These are phyloP conservation scores for Cataglyphis rosenhaueri DNA, from an alignment of 2,888 invertebrate genomes.

Conservation along the genomic window DNA sequence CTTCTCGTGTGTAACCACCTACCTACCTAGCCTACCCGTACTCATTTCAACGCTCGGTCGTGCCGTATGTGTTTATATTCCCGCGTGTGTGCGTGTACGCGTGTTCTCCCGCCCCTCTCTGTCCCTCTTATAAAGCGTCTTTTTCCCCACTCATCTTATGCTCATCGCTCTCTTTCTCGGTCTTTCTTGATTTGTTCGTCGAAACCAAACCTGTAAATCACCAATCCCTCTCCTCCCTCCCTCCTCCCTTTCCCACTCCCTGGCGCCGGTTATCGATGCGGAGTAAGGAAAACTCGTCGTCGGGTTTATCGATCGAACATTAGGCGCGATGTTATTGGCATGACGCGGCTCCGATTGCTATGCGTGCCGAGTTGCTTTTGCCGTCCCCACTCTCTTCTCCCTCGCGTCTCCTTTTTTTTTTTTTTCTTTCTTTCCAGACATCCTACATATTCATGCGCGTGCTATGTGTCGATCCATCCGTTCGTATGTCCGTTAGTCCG, in stretches of 20 bases:
- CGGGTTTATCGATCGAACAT: slow-evolving; percentile 78
- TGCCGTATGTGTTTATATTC: slow-evolving; percentile 52
- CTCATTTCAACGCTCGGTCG: slow-evolving; percentile 58
- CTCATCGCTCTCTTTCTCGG: not conserved
- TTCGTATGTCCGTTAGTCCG: slow-evolving; percentile 51
- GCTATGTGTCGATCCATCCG: slow-evolving; percentile 79
- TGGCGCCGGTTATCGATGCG: slow-evolving; percentile 40
- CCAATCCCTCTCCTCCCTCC: not conserved
- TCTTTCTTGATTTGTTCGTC: slow-evolving; percentile 12
- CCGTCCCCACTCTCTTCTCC: slow-evolving; percentile 71
- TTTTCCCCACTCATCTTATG: slow-evolving; percentile 13
- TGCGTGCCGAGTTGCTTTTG: slow-evolving; percentile 74
- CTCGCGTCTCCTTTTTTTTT: slow-evolving; percentile 72
- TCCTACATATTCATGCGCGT: slow-evolving; percentile 84
- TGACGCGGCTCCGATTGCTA: slow-evolving; percentile 83
- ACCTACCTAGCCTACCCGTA: slow-evolving; percentile 62
- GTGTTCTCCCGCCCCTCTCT: slow-evolving; percentile 14
- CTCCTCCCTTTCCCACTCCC: not conserved
- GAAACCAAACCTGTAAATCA: slow-evolving; percentile 60
- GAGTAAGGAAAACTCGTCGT: slow-evolving; percentile 66
- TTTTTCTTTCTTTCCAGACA: slow-evolving; percentile 79
- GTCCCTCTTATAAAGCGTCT: not conserved
- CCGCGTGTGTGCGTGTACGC: slow-evolving; percentile 49
- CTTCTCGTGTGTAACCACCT: slow-evolving; percentile 61
- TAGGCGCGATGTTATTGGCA: slow-evolving; percentile 82